phyloP scores from a whole-genome alignment of 2,888 invertebrate species.

The Drymonia ruficornis region DNA sequence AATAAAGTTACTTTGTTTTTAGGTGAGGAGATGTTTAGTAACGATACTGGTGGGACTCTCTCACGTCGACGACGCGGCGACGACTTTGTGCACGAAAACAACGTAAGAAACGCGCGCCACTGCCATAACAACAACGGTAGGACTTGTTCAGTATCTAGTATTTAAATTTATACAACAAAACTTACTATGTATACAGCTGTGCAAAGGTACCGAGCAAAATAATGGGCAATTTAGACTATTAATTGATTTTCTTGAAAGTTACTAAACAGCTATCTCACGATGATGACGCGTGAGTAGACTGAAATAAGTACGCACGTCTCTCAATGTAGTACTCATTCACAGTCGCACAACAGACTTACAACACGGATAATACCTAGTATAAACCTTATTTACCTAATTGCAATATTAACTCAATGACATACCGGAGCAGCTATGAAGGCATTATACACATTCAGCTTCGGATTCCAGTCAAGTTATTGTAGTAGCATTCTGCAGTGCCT shows the following conservation, averaged over 20 bases:
- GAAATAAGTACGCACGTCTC: too few relatives aligned
- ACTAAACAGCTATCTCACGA: too few relatives aligned
- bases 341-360: too few relatives aligned
- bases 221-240: too few relatives aligned
- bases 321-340: too few relatives aligned
- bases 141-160: not conserved
- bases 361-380: too few relatives aligned
- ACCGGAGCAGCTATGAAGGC: slow-evolving; percentile 59
- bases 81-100: slow-evolving; percentile 71
- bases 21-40: slow-evolving; percentile 78
- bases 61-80: slow-evolving; percentile 71
- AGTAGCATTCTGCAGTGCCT: slow-evolving; percentile 63
- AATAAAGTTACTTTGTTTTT: not conserved
- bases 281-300: too few relatives aligned
- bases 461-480: slow-evolving; percentile 73
- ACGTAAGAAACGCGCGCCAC: slow-evolving; percentile 64
- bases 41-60: slow-evolving; percentile 64
- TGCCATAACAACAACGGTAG: slow-evolving; percentile 69
- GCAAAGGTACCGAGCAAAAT: too few relatives aligned
- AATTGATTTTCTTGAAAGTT: too few relatives aligned
- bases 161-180: too few relatives aligned
- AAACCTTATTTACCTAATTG: too few relatives aligned
- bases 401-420: slow-evolving; percentile 34
- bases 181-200: too few relatives aligned
- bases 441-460: slow-evolving; percentile 61